These are phyloP conservation scores for Watsonalla cultraria DNA, from an alignment of 2,888 invertebrate genomes.

Conservation along the genomic window DNA sequence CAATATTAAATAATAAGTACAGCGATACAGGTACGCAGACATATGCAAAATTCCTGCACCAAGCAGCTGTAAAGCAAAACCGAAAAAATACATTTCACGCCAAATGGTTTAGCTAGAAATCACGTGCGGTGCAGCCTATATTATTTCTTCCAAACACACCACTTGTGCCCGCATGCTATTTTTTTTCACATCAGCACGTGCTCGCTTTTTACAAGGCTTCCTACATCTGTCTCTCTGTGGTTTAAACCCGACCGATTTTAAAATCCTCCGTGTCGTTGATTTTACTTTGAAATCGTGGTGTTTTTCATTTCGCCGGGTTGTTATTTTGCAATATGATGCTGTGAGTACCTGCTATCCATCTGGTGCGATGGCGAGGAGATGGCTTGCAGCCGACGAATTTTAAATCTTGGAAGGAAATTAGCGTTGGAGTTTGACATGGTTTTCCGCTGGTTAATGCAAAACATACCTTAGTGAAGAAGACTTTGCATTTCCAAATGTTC, in stretches of 20 bases:
- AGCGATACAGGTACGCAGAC: slow-evolving; percentile 5
- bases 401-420: slow-evolving; percentile 4
- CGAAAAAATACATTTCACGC: slow-evolving; percentile 55
- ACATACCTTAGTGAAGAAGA: background rate
- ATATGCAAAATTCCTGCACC: background rate
- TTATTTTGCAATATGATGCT: slow-evolving; percentile 72
- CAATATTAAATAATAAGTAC: no score
- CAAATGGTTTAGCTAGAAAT: slow-evolving; percentile 46
- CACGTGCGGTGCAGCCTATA: slow-evolving; percentile 42
- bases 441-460: slow-evolving; percentile 17
- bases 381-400: slow-evolving; percentile 29
- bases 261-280: slow-evolving; percentile 10
- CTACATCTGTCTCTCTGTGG: slow-evolving; percentile 76
- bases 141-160: slow-evolving; percentile 54
- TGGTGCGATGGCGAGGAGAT: slow-evolving; percentile 49
- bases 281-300: slow-evolving; percentile 1
- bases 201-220: slow-evolving; percentile 65
- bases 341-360: slow-evolving; percentile 69
- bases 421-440: slow-evolving; percentile 18
- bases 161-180: slow-evolving; percentile 75
- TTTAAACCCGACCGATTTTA: slow-evolving; percentile 44
- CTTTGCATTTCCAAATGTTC: no score
- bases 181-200: slow-evolving; percentile 65
- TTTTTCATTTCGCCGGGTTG: slow-evolving; percentile 30
- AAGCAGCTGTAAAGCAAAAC: slow-evolving; percentile 37